Conservation (phyloP, 2,888 invertebrate species). For the Drosophila antonietae region DNA sequence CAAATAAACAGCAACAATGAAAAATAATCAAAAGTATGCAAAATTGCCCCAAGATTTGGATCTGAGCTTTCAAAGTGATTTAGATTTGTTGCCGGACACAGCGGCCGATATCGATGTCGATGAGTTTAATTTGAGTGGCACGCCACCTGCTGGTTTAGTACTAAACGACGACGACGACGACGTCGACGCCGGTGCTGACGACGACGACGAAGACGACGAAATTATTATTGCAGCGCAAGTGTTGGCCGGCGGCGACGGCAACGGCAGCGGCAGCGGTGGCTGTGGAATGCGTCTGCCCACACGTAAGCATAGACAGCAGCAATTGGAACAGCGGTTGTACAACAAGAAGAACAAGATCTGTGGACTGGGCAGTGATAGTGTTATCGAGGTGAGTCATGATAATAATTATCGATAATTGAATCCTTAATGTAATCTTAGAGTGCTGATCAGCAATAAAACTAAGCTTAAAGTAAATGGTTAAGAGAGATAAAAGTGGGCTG, state of each 20-base stretch:
- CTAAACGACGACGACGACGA: conserved; percentile 53
- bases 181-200: conserved; percentile 74
- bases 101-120: conserved; percentile 75
- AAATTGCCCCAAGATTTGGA: conserved; percentile 84
- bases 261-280: conserved; percentile 16
- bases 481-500: neutral
- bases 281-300: conserved; percentile 62
- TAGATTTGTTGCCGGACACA: conserved; percentile 78
- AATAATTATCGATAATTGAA: conserved; percentile 24
- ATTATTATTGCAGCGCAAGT: conserved; percentile 74
- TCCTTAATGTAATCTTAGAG: neutral
- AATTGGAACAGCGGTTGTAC: conserved; percentile 82
- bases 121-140: conserved; percentile 62
- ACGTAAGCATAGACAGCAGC: conserved; percentile 58
- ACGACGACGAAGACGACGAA: conserved; percentile 77
- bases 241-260: conserved; percentile 49
- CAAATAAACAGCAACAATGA: conserved; percentile 74
- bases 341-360: conserved; percentile 70
- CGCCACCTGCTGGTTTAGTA: conserved; percentile 60
- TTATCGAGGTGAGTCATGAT: conserved; percentile 80
- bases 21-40: conserved; percentile 84
- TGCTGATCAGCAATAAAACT: conserved; percentile 4
- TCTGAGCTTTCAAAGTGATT: conserved; percentile 83
- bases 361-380: conserved; percentile 80
- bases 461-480: neutral